These are phyloP conservation scores for Spodoptera littoralis DNA, from an alignment of 2,888 invertebrate genomes.

Conservation along the genomic window DNA sequence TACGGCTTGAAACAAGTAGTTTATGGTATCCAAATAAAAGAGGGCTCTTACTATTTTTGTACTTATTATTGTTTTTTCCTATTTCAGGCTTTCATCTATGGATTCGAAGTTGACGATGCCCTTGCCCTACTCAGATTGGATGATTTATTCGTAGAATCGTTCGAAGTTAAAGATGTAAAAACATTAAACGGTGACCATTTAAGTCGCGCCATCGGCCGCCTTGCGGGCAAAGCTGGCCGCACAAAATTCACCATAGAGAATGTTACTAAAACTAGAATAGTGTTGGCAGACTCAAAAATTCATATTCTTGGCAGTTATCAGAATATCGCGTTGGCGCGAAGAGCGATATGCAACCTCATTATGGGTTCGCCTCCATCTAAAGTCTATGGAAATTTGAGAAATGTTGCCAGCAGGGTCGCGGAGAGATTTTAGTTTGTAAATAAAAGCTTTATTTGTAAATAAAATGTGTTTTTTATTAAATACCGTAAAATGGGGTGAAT, in stretches of 20 bases:
- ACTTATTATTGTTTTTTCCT: neutral
- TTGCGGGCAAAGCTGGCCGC: slow-evolving; percentile 98
- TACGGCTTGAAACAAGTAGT: no score
- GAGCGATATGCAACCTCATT: slow-evolving; percentile 98
- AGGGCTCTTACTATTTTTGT: no score
- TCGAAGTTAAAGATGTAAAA: slow-evolving; percentile 99
- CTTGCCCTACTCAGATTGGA: slow-evolving; percentile 97
- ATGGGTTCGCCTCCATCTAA: slow-evolving; percentile 99
- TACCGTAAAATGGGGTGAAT: no score
- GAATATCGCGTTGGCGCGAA: slow-evolving; percentile 97
- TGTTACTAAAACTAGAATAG: slow-evolving; percentile 99
- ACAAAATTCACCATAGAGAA: slow-evolving; percentile 99
- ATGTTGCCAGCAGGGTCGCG: slow-evolving; percentile 94
- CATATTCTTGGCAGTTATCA: slow-evolving; percentile 99
- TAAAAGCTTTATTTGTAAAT: slow-evolving; percentile 70
- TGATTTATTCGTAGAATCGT: slow-evolving; percentile 98
- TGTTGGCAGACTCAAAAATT: slow-evolving; percentile 98
- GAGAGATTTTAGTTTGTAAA: slow-evolving; percentile 91
- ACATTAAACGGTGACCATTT: slow-evolving; percentile 98
- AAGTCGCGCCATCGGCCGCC: slow-evolving; percentile 97
- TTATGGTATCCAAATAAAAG: no score
- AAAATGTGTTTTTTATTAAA: slow-evolving; percentile 19
- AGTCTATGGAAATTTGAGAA: slow-evolving; percentile 98
- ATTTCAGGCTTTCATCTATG: slow-evolving; percentile 95
- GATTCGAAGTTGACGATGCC: slow-evolving; percentile 99